A percentile compares a stretch with the other conserved stretches of the same genome.
phyloP scores from a whole-genome alignment of 2,113 vertebrate genomes.

The Fulica atra region DNA sequence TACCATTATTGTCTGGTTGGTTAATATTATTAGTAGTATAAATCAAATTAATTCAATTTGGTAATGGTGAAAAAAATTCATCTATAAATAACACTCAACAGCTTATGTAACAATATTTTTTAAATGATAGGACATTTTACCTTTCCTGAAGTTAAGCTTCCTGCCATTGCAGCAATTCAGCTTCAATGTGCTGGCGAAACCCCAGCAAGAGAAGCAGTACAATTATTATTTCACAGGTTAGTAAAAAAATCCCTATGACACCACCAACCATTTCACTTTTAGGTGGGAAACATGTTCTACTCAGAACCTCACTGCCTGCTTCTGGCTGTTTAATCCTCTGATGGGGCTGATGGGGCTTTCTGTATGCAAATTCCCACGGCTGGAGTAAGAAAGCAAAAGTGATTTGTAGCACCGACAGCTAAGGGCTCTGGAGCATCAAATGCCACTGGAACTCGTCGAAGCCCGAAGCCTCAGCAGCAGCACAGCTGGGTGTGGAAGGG shows the following conservation, averaged over 20 bases:
- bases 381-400: background rate
- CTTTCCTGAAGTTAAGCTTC: background rate
- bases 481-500: background rate
- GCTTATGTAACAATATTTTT: background rate
- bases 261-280: background rate
- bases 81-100: background rate
- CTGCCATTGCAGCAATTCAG: background rate
- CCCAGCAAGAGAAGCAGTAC: background rate
- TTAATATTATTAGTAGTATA: background rate
- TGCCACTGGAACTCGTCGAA: fast-evolving
- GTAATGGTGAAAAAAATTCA: background rate
- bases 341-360: background rate
- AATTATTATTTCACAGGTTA: background rate
- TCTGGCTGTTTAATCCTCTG: background rate
- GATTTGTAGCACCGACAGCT: background rate
- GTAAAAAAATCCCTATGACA: background rate
- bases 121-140: background rate
- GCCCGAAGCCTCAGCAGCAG: background rate
- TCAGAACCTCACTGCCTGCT: background rate
- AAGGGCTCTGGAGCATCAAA: fast-evolving
- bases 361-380: background rate
- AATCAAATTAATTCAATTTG: background rate
- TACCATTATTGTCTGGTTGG: background rate
- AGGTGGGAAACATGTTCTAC: background rate
- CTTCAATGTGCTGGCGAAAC: background rate